Evolutionary conservation across 2,888 invertebrate genomes (phyloP), one percentile per base, ranked within the genome.

Genomic region (Alcis repandata): DNA sequence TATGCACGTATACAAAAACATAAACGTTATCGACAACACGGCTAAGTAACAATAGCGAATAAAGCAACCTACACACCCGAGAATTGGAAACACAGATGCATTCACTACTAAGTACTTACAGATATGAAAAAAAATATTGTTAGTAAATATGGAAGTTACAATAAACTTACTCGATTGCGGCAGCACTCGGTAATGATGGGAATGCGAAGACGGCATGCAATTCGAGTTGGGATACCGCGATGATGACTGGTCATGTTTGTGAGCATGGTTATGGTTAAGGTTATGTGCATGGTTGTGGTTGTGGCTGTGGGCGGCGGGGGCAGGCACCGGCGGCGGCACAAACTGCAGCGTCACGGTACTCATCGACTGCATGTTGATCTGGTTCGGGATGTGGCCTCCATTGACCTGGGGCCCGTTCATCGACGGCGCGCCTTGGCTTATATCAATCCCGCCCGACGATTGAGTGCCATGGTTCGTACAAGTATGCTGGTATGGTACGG

Each of bases 111-210:
- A 11, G 41, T 17, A 20, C 15, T 27, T 4, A 27, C 27, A n/a
- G 20, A 62, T 10, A 3, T 10, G 45, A 43, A n/a, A 32, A 56
- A 41, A 36, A 52, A 59, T 52, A 45, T 40, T 53, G 38, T 33
- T 20, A 33, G 27, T 49, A 62, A 27, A 48, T 15, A 33, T 17
- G 11, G 43, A 36, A 43, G 22, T 59, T 11, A 41, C 22, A 54
- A 52, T 53, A 20, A 22, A 92, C 92, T 92, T 88, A 92, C 92
- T 87, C 72, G 88, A 69, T 85, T 89, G 91, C 66, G 88, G 79
- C 74, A 90, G 76, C 54, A 90, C 78, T 70, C 89, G 82, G 77
- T 88, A 91, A 80, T 86, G 72, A 67, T 66, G 65, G 46, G 73
- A 58, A 65, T 87, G 88, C 63, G 91, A 84, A 48, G 88, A 85